Evolutionary conservation across 2,113 vertebrate genomes (phyloP), one percentile per base, ranked within the genome.

Genomic region (Gymnorhina tibicen): DNA sequence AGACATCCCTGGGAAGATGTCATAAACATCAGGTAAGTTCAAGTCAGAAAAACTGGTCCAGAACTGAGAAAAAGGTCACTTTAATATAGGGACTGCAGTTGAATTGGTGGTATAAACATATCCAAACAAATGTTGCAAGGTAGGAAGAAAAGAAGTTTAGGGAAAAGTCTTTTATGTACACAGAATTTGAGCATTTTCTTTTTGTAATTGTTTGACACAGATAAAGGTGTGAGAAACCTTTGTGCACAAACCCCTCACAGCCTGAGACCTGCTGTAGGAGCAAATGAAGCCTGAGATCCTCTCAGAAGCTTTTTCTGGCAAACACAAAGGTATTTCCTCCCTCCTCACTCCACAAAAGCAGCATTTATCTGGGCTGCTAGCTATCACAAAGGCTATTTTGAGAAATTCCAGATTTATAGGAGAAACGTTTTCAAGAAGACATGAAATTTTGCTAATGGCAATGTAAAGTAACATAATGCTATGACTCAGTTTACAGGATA

Each of bases 401-500:
- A 96, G 81, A 93, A 96, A 90, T 42, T 60, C 9, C 13, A 76
- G 59, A 72, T 80, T 93, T 69, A 53, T 69, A 47, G 69, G 35
- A 76, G 76, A 67, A 64, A 37, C 11, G 19, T 68, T 87, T 95
- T 93, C 87, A 88, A 90, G 84, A 95, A 77, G 80, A 80, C 49
- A 59, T 73, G 89, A 89, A 81, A 73, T 85, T 56, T 82, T 87
- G 85, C 85, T 96, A 92, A 80, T 89, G 62, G 93, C 37, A 76
- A 87, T 39, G 21, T 90, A 64, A 89, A 97, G 78, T 94, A 96
- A 46, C 59, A 59, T 88, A 73, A 93, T 92, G 67, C 88, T 64
- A 81, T 30, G 82, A 91, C 91, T 95, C 89, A 85, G 88, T 93
- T 96, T 96, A 92, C 94, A 79, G 55, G 16, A 96, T 97, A 94